phyloP scores from a whole-genome alignment of 1,140 invertebrate genomes.

The Eurosta solidaginis region DNA sequence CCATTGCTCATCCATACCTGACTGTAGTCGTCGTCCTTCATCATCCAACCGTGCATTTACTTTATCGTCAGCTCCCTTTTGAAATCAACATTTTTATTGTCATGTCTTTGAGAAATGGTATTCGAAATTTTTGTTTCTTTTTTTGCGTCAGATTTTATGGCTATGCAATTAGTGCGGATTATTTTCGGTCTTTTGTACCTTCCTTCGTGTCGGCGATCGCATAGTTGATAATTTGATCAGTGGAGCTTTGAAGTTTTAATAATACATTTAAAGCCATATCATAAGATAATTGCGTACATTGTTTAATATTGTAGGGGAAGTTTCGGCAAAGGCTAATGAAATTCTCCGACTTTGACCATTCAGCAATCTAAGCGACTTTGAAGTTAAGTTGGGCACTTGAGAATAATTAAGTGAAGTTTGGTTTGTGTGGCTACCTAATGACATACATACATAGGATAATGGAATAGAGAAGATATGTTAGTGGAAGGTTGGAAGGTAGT shows the following conservation, averaged over 20 bases:
- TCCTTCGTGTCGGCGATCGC: not conserved
- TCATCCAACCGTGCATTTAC: no score
- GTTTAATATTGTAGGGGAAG: not conserved
- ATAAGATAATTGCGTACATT: not conserved
- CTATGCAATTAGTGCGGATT: not conserved
- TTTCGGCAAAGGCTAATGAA: no score
- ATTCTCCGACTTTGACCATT: no score
- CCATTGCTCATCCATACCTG: not conserved
- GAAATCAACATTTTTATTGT: slow-evolving; percentile 14
- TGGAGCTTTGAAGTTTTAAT: not conserved
- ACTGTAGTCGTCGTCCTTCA: not conserved
- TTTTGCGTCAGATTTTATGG: not conserved
- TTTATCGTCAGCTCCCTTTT: not conserved
- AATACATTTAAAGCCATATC: not conserved
- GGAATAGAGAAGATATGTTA: no score
- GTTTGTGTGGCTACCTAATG: no score
- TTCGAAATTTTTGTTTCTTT: not conserved
- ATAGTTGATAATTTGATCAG: not conserved
- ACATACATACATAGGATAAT: no score
- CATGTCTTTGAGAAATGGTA: not conserved
- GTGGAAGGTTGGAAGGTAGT: no score
- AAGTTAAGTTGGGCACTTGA: no score
- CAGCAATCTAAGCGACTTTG: no score
- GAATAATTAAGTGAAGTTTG: no score
- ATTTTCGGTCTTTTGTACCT: not conserved